Percentiles rank a stretch among this genome's conserved stretches.
Evolutionary conservation across 53 echinoderm and acorn worm species (phyloP).

Genomic region (Arbacia lixula): DNA sequence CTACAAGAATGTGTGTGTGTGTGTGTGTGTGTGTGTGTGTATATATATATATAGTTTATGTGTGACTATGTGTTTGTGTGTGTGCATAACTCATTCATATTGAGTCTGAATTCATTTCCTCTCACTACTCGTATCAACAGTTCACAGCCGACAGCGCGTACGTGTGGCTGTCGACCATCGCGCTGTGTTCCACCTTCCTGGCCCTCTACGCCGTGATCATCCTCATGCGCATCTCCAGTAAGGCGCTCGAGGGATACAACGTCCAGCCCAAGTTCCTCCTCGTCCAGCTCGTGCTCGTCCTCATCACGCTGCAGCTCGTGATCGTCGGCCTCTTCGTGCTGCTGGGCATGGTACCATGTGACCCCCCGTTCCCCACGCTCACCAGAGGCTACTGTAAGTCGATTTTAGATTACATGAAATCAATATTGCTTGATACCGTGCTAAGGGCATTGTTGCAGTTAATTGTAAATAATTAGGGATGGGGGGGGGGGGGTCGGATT

Average conservation of each 20-base stretch:
- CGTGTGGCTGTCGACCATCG: conserved; percentile 22
- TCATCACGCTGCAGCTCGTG: conserved; percentile 73
- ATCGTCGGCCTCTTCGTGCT: conserved; percentile 62
- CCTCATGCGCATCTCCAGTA: conserved; percentile 69
- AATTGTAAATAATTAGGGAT: too few species aligned
- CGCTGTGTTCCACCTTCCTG: conserved; percentile 45
- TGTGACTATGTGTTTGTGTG: too few species aligned
- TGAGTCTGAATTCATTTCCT: too few species aligned
- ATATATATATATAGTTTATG: too few species aligned
- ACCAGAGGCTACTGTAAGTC: conserved; percentile 84
- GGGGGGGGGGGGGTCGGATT: too few species aligned
- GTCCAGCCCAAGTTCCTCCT: conserved; percentile 83
- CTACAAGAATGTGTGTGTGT: too few species aligned
- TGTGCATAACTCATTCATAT: too few species aligned
- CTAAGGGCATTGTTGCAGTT: too few species aligned
- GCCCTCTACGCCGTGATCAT: conserved; percentile 84
- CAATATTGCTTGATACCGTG: too few species aligned
- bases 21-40: too few species aligned
- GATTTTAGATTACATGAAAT: too few species aligned
- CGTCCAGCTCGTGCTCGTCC: conserved; percentile 74
- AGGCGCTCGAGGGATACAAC: conserved; percentile 63
- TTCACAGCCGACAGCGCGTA: conserved; percentile 37
- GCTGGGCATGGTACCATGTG: conserved; percentile 67
- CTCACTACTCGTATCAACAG: too few species aligned
- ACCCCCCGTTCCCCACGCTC: conserved; percentile 60